Conservation (phyloP, 2,797 vertebrate species). For the Pogoniulus pusillus region DNA sequence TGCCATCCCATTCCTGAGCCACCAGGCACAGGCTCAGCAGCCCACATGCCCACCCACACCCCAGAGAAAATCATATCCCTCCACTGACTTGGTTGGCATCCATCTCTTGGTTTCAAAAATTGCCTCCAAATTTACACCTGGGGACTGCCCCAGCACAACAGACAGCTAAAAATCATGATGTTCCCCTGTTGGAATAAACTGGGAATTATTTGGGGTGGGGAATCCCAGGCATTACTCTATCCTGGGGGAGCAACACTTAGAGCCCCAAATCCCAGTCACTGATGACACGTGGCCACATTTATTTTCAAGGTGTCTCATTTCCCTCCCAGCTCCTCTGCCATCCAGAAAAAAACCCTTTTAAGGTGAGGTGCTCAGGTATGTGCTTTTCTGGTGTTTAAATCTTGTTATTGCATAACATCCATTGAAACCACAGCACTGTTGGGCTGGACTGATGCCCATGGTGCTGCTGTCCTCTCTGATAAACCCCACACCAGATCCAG, state of each 20-base stretch:
- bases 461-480: background rate
- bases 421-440: background rate
- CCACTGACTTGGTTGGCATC: fast-evolving
- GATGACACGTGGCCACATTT: background rate
- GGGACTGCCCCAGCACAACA: background rate
- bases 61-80: background rate
- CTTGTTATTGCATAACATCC: background rate
- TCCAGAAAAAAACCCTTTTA: background rate
- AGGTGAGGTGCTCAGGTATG: background rate
- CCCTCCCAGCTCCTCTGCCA: background rate
- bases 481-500: background rate
- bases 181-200: background rate
- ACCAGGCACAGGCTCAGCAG: fast-evolving
- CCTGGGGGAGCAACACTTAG: background rate
- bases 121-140: background rate
- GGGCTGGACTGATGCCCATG: background rate
- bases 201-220: background rate
- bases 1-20: background rate
- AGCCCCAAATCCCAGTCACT: fast-evolving
- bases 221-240: fast-evolving
- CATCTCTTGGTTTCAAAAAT: background rate
- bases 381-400: background rate
- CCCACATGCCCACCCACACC: fast-evolving
- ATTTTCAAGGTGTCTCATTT: background rate
- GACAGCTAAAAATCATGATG: background rate